Evolutionary conservation across 1,140 invertebrate species (phyloP), one percentile per base, ranked within the genome.

Genomic region (Drosophila saltans): DNA sequence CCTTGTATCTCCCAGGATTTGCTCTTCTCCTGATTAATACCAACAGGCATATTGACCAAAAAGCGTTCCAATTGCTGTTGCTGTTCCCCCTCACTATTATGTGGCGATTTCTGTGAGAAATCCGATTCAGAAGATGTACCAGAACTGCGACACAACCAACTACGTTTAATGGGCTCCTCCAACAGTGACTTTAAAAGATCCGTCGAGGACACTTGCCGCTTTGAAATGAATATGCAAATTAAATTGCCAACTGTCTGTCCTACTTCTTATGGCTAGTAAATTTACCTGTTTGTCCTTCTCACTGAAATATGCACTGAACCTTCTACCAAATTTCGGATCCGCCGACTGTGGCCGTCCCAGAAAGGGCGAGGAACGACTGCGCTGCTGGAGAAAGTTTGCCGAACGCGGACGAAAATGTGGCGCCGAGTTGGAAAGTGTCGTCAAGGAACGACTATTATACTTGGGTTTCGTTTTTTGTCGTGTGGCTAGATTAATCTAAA

Each of bases 391-490:
- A 59, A 90, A 91, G 67, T 86, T 86, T 9, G 91, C 91, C 41
- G 91, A 92, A 41, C 80, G 81, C 0, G 91, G 91, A 43, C 91
- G 86, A 39, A 90, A 81, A 16, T 81, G 72, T 16, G 84, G 70
- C 55, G 58, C 68, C 21, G 73, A 55, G 28, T 65, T 73, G 39
- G 85, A 75, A 21, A 90, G 69, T 6, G 81, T 91, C 16, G 76
- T 91, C 60, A 85, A 65, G 3, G 84, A 89, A 48, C 73, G 82
- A 69, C 75, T 86, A 24, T 60, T 78, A 69, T 78, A 81, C 58
- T 81, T 92, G 30, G 84, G 79, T 76, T 91, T 91, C 63, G 84
- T 71, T 81, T 92, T 92, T 48, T 92, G 88, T 73, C 91, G 82
- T 74, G 67, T 75, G 60, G 86, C 82, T 56, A 92, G 81, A 75